phyloP scores from a whole-genome alignment of 1,140 invertebrate species.

The Diabrotica undecimpunctata region DNA sequence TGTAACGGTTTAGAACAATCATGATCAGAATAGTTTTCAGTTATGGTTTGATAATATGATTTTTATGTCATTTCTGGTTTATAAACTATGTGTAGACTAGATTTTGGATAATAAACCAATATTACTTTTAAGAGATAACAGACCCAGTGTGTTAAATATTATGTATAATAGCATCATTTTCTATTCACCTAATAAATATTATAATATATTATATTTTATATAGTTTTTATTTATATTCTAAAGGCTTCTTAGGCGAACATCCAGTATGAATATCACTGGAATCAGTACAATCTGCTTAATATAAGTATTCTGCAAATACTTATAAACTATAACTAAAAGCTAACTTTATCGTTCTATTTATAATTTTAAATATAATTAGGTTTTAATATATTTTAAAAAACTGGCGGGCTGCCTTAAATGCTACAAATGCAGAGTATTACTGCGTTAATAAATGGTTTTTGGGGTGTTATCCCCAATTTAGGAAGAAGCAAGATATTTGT shows the following conservation, averaged over 20 bases:
- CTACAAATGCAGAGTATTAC: constrained; percentile 31
- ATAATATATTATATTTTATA: constrained; percentile 31
- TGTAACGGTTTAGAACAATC: too few relatives aligned
- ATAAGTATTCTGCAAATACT: constrained; percentile 40
- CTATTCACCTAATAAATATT: constrained; percentile 18
- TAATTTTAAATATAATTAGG: constrained; percentile 36
- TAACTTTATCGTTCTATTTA: constrained; percentile 19
- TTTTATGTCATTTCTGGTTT: too few relatives aligned
- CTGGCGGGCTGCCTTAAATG: constrained; percentile 40
- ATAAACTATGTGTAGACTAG: too few relatives aligned
- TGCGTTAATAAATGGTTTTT: constrained; percentile 17
- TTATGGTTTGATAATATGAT: too few relatives aligned
- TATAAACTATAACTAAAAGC: constrained; percentile 35
- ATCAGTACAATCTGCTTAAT: constrained; percentile 40
- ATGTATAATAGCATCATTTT: constrained; percentile 2
- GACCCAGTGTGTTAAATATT: too few relatives aligned
- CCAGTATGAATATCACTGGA: constrained; percentile 38
- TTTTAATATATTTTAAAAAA: constrained; percentile 40
- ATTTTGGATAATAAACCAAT: too few relatives aligned
- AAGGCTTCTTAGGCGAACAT: constrained; percentile 48
- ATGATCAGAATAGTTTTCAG: too few relatives aligned
- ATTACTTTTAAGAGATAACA: too few relatives aligned
- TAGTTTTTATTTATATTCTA: constrained; percentile 39
- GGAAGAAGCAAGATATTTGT: constrained; percentile 34
- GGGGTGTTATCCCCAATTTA: constrained; percentile 16